Base-by-base conservation (phyloP, 2,113 vertebrate species). In the Fulmarus glacialis region DNA sequence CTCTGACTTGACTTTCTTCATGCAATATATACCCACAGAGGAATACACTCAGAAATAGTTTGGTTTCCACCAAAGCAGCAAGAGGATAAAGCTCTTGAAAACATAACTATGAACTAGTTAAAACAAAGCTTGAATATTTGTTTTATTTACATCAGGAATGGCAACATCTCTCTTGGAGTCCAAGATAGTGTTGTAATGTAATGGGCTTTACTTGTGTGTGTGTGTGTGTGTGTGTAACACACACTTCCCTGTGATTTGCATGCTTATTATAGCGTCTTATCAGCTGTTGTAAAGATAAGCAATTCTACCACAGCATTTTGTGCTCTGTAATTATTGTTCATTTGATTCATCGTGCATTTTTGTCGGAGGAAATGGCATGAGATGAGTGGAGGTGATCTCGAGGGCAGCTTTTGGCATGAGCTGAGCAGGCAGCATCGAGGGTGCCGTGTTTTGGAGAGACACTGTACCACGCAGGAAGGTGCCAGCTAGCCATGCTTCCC, bases 181-280 rank as follows among this genome's bases (percentile, higher is more conserved):
- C 66, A 75, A 67, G 66, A 55, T 40, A 36, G 1, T 58, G 27
- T 36, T 92, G 95, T 72, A 96, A 45, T 32, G 11, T 55, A 84
- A 60, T 13, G 42, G 58, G 11, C 43, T 87, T 68, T 64, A 58
- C 43, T 87, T 71, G 32, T 85, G 55, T 43, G 38, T 82, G 64
- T 82, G 50, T 40, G 42, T 82, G 64, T 40, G 42, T 91, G 78
- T 38, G 22, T 82, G 36, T 72, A 90, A 30, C 38, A 38, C 60
- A 89, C 89, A 53, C 38, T 91, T 84, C 55, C 72, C 52, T 4
- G 18, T 71, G 74, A 89, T 93, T 95, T 93, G 17, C 63, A 64
- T 90, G 81, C 80, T 94, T 95, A 94, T 92, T 96, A 91, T 82
- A 92, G 74, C 14, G 8, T 87, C 87, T 95, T 97, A 94, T 96